These are phyloP conservation scores for Python bivittatus DNA, from an alignment of 2,113 vertebrate genomes.

Conservation along the genomic window DNA sequence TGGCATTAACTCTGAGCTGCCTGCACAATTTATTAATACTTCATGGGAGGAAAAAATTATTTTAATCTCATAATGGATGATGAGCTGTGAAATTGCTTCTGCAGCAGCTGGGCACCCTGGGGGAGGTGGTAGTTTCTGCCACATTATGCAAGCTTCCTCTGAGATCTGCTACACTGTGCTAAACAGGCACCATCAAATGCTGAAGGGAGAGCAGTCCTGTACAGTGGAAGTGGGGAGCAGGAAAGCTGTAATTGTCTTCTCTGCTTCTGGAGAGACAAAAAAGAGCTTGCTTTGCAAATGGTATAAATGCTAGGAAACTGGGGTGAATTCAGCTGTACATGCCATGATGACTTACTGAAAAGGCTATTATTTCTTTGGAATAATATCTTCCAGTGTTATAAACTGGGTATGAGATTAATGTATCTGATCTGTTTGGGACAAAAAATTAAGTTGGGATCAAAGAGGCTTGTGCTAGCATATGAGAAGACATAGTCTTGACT, in stretches of 20 bases:
- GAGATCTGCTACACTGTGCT: conserved; percentile 51
- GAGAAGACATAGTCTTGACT: background rate
- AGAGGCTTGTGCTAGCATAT: background rate
- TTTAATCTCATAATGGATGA: conserved; percentile 69
- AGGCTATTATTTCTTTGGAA: background rate
- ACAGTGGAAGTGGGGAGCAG: background rate
- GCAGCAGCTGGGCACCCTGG: conserved; percentile 65
- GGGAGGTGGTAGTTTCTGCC: conserved; percentile 69
- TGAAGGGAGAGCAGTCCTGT: background rate
- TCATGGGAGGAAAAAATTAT: conserved; percentile 65
- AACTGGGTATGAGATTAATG: background rate
- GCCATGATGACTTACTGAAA: background rate
- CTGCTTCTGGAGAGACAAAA: background rate
- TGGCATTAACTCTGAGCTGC: conserved; percentile 56
- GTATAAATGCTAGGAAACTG: background rate
- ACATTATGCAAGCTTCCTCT: conserved; percentile 65
- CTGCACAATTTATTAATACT: conserved; percentile 69
- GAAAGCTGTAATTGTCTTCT: background rate
- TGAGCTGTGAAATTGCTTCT: conserved; percentile 70
- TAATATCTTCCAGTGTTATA: background rate
- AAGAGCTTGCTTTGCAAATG: background rate
- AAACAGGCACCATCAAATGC: conserved; percentile 52
- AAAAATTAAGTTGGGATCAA: background rate
- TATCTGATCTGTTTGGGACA: background rate
- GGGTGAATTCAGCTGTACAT: background rate